Evolutionary conservation across 2,113 vertebrate species (phyloP).

Genomic region (Dasypus novemcinctus): DNA sequence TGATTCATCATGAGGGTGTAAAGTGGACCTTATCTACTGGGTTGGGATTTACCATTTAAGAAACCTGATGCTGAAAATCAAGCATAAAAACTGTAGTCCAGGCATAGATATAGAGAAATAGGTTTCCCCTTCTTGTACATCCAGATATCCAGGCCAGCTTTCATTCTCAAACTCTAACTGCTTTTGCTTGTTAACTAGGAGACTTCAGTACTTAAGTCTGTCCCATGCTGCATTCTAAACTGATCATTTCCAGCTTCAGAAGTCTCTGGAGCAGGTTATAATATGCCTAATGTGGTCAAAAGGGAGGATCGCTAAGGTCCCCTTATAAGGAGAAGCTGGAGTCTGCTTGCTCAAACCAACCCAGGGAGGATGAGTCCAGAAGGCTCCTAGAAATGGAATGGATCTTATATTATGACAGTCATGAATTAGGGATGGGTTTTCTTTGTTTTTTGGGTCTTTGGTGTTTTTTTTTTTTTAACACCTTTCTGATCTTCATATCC

Average conservation of each 20-base stretch:
- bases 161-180: background rate
- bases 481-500: background rate
- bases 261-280: background rate
- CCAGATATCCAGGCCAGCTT: background rate
- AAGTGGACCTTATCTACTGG: background rate
- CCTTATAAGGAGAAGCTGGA: background rate
- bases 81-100: accelerated
- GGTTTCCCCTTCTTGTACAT: background rate
- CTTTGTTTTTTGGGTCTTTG: no score
- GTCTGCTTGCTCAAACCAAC: background rate
- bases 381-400: background rate
- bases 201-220: background rate
- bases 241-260: background rate
- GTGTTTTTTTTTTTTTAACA: background rate
- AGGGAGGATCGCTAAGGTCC: background rate
- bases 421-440: background rate
- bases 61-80: background rate
- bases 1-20: accelerated
- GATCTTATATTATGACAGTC: accelerated
- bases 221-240: background rate
- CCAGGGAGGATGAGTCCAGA: background rate
- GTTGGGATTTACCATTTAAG: background rate
- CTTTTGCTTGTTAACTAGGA: background rate
- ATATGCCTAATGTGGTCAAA: accelerated
- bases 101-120: background rate